phyloP scores from a whole-genome alignment of 1,140 invertebrate species.

The Tetragonula clypearis region DNA sequence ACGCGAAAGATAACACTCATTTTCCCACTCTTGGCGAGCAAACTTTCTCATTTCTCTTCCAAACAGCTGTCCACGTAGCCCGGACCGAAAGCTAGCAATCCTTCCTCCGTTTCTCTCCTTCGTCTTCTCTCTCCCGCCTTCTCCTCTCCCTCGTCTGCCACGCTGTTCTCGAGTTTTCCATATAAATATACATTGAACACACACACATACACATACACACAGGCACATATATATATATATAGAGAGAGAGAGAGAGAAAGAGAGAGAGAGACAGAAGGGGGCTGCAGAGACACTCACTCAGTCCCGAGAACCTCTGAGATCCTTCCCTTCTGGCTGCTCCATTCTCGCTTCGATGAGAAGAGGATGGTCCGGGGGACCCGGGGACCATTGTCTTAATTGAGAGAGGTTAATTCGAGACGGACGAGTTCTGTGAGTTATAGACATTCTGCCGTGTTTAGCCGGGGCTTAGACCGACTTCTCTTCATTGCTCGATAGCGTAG shows the following conservation, averaged over 20 bases:
- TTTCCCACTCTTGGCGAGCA: neutral
- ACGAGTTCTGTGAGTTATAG: slow-evolving; percentile 66
- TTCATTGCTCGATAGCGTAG: slow-evolving; percentile 54
- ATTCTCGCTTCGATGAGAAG: slow-evolving; percentile 60
- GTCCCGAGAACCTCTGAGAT: slow-evolving; percentile 54
- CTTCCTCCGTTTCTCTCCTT: neutral
- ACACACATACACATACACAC: no score
- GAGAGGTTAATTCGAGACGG: slow-evolving; percentile 69
- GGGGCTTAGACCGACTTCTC: slow-evolving; percentile 54
- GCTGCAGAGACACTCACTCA: neutral
- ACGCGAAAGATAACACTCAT: neutral
- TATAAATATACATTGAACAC: slow-evolving; percentile 36
- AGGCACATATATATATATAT: no score
- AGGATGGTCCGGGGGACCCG: slow-evolving; percentile 60
- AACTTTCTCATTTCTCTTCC: slow-evolving; percentile 26
- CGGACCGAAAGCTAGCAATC: neutral
- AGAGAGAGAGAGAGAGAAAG: no score
- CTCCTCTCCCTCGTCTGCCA: neutral
- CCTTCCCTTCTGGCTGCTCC: slow-evolving; percentile 50
- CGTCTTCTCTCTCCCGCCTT: neutral
- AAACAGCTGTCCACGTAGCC: slow-evolving; percentile 16
- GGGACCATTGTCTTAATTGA: slow-evolving; percentile 69
- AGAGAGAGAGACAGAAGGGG: no score
- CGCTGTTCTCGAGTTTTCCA: slow-evolving; percentile 12
- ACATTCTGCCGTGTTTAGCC: slow-evolving; percentile 58